Conservation (phyloP, 2,888 invertebrate species). For the Pecten maximus region DNA sequence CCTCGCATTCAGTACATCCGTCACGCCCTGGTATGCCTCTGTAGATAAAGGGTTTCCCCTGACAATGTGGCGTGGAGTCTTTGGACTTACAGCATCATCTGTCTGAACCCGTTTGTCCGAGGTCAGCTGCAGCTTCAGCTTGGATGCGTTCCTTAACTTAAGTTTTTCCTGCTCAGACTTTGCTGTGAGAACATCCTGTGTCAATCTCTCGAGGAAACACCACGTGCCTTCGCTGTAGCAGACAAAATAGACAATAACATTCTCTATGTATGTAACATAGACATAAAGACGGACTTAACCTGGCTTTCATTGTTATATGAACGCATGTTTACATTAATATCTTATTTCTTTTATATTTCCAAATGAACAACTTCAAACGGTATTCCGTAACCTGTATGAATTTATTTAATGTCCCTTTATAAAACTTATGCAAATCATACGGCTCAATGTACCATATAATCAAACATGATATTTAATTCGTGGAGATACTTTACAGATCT, state of each 20-base stretch:
- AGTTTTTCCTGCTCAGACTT: constrained; percentile 44
- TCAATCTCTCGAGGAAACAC: constrained; percentile 71
- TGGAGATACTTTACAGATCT: too few relatives aligned
- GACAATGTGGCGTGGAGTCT: neutral
- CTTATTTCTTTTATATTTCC: too few relatives aligned
- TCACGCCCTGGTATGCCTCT: constrained; percentile 42
- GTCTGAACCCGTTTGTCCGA: constrained; percentile 71
- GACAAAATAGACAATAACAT: neutral
- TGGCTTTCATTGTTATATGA: too few relatives aligned
- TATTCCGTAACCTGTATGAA: too few relatives aligned
- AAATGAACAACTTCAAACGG: too few relatives aligned
- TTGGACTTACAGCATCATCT: constrained; percentile 52
- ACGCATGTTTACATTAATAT: too few relatives aligned
- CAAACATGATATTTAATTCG: too few relatives aligned
- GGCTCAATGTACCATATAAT: too few relatives aligned
- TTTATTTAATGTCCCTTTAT: too few relatives aligned
- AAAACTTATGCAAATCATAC: too few relatives aligned
- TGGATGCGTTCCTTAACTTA: neutral
- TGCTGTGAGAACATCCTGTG: constrained; percentile 63
- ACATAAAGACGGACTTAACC: too few relatives aligned
- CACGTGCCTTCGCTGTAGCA: constrained; percentile 73
- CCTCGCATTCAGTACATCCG: neutral
- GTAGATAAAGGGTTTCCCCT: constrained; percentile 44
- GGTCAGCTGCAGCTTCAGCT: constrained; percentile 21
- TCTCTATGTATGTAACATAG: neutral